Evolutionary conservation across 2,888 invertebrate species (phyloP).

Genomic region (Mechanitis mazaeus): DNA sequence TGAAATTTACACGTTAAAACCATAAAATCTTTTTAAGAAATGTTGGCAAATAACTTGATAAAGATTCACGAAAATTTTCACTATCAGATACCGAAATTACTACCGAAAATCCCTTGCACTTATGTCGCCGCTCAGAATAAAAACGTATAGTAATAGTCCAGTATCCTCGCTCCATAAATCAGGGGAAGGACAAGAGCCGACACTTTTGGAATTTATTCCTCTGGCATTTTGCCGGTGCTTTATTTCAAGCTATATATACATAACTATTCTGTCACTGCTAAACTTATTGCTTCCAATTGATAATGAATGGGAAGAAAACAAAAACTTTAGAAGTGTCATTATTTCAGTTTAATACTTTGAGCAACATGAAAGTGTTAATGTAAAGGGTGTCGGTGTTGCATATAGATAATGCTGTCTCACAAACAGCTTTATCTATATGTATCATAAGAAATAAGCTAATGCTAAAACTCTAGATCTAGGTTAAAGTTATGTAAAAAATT

Average conservation of each 20-base stretch:
- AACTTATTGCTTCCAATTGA: conserved; percentile 38
- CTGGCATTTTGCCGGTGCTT: conserved; percentile 38
- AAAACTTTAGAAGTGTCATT: conserved; percentile 28
- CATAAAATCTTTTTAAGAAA: not conserved
- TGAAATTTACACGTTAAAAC: not conserved
- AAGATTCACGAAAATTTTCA: conserved; percentile 21
- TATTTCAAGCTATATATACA: conserved; percentile 37
- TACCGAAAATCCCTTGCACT: conserved; percentile 45
- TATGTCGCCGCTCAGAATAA: conserved; percentile 61
- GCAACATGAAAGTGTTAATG: conserved; percentile 17
- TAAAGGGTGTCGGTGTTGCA: not conserved
- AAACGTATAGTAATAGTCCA: conserved; percentile 66
- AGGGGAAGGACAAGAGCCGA: conserved; percentile 46
- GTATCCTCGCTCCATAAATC: conserved; percentile 68
- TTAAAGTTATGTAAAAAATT: too few species aligned
- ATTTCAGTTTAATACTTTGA: conserved; percentile 27
- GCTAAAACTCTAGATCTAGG: not conserved
- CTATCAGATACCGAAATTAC: conserved; percentile 44
- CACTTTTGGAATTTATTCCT: conserved; percentile 69
- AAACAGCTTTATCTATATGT: not conserved
- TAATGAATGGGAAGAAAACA: conserved; percentile 31
- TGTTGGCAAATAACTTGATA: conserved; percentile 16
- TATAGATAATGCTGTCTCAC: not conserved
- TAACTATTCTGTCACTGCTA: conserved; percentile 34
- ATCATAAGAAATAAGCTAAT: not conserved